These are phyloP conservation scores for human (Homo sapiens) DNA, from an alignment of 2,113 vertebrate species.

Conservation along the genomic window GRCh38 chr1:226439501-226440000, in stretches of 20 bases:
- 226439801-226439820: not conserved
- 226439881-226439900: not conserved
- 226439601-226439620: not conserved
- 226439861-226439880: not conserved
- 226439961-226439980: no score
- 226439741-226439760: no score
- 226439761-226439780: not conserved
- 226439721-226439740: not conserved
- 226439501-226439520: not conserved
- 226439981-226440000: no score
- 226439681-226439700: not conserved
- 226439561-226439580: not conserved
- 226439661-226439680: not conserved
- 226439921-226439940: no score
- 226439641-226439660: not conserved
- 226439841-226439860: not conserved
- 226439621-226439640: not conserved
- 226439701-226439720: not conserved
- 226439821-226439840: not conserved
- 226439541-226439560: not conserved
- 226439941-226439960: no score
- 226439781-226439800: not conserved
- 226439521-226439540: not conserved
- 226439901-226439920: not conserved
- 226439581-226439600: not conserved